Evolutionary conservation across 1,140 invertebrate species (phyloP), one percentile per base, ranked within the genome.

Genomic region (Adelges cooleyi): DNA sequence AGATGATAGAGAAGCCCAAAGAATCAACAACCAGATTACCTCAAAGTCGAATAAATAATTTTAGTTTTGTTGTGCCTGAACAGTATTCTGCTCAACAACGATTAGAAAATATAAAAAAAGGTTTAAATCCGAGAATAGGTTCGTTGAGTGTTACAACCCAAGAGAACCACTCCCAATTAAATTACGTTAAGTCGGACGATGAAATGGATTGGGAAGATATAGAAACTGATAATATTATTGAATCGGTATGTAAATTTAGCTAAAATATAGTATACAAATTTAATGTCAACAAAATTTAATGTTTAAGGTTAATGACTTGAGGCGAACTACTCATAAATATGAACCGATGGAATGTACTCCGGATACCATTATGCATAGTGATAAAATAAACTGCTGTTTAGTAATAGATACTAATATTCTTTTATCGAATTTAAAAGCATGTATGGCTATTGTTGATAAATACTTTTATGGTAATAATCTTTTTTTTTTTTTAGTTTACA

Each of bases 331-430:
- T 13, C 17, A 33, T 18, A 17, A 20, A 8, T 62, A 20, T 62
- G 56, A 62, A 33, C 56, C 40, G 18, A 62, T 62, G 56, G 56
- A 62, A 48, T 62, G 56, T 40, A 48, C 25, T 18, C 56, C 56
- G 0, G 42, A 62, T 62, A 15, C 56, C 13, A 62, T 62, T n/a
- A 33, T 62, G 25, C 25, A 62, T 13, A 8, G n/a, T 62, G 56
- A 62, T 33, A 8, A 9, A 33, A 46, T 62, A 20, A 46, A 62
- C 46, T 11, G 15, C 5, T 62, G 56, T 48, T 48, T 62, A 48
- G 56, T 62, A 2, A 48, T 62, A 20, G 56, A 62, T 22, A 62
- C 56, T 23, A 62, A 62, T 33, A 33, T 62, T 27, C 40, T 48
- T 27, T 33, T 62, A 29, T 48, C 56, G 29, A 15, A 48, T 22